Conservation (phyloP, 2,113 vertebrate species). For the Paraplagusia blochii region DNA sequence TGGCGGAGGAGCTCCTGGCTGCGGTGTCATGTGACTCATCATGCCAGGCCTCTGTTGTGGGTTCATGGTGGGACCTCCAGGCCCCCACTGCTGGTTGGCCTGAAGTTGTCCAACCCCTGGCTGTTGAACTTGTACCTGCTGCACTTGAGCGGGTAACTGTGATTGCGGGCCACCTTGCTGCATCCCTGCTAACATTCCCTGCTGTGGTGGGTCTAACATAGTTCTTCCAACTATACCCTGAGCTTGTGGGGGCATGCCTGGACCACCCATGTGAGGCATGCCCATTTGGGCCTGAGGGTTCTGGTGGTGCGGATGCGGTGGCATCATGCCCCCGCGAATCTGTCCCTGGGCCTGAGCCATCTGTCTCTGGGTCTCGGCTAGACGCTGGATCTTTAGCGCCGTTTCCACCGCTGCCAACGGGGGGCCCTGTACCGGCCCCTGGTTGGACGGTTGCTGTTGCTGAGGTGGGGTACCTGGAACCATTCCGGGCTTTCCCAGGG, state of each 20-base stretch:
- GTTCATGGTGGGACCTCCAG: constrained; percentile 64
- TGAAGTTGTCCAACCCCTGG: constrained; percentile 74
- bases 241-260: constrained; percentile 75
- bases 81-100: constrained; percentile 76
- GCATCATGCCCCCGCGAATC: constrained; percentile 81
- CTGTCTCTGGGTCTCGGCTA: constrained; percentile 92
- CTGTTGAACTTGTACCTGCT: constrained; percentile 75
- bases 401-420: constrained; percentile 93
- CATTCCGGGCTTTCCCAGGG: constrained; percentile 89
- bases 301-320: constrained; percentile 81
- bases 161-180: constrained; percentile 81
- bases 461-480: constrained; percentile 81
- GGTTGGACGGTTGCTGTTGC: constrained; percentile 78
- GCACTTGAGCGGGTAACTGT: constrained; percentile 75
- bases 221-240: constrained; percentile 69
- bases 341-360: constrained; percentile 83
- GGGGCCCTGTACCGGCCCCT: constrained; percentile 75
- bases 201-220: constrained; percentile 75
- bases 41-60: constrained; percentile 80
- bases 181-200: constrained; percentile 77
- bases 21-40: constrained; percentile 82
- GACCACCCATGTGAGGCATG: constrained; percentile 81
- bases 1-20: constrained; percentile 64
- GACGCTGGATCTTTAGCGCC: constrained; percentile 93
- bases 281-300: constrained; percentile 82